Conservation (phyloP, 2,113 vertebrate genomes). For the Salvator merianae region DNA sequence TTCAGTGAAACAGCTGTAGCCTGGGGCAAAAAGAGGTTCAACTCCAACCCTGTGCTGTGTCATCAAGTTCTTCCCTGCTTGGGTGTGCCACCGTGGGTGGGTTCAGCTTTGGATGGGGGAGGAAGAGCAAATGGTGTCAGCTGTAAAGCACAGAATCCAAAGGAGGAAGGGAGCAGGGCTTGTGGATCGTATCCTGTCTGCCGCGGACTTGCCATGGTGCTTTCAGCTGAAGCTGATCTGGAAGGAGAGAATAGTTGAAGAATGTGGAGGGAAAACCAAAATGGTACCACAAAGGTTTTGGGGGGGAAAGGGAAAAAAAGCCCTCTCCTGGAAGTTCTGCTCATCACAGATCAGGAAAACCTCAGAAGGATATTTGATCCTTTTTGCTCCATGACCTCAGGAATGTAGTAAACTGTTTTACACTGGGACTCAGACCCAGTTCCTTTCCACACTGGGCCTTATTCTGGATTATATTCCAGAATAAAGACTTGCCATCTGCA, state of each 20-base stretch:
- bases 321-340: background rate
- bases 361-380: too few relatives aligned
- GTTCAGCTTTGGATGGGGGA: background rate
- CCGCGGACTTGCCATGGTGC: too few relatives aligned
- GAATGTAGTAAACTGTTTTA: too few relatives aligned
- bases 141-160: background rate
- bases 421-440: too few relatives aligned
- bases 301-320: too few relatives aligned
- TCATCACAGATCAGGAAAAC: background rate
- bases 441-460: too few relatives aligned
- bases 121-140: background rate
- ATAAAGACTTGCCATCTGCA: too few relatives aligned
- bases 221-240: too few relatives aligned
- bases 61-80: background rate
- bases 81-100: background rate
- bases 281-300: background rate
- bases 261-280: background rate
- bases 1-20: conserved; percentile 9
- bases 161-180: too few relatives aligned
- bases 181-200: background rate
- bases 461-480: too few relatives aligned
- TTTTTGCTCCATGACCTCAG: too few relatives aligned
- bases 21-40: background rate
- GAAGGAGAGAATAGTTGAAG: background rate
- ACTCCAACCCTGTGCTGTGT: background rate